A percentile compares a stretch with the other conserved stretches of the same genome.
Evolutionary conservation across 2,797 vertebrate genomes (phyloP).

Genomic region (Darevskia nairensis): DNA sequence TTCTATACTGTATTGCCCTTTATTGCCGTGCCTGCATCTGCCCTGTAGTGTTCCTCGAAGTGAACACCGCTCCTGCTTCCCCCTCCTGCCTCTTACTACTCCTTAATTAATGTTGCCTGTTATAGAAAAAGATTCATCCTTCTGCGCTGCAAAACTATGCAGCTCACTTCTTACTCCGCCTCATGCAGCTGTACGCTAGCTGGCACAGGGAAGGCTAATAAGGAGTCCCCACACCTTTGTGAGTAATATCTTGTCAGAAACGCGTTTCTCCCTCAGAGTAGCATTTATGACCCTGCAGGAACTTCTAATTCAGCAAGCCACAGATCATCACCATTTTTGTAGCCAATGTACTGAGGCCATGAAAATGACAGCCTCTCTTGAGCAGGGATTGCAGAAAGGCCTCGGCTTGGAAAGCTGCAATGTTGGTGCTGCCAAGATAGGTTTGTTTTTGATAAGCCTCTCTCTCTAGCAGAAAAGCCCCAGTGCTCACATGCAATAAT

Average conservation of each 20-base stretch:
- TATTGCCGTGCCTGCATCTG: conserved; percentile 19
- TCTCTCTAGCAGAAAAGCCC: too few species aligned
- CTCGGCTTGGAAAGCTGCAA: conserved; percentile 24
- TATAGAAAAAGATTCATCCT: neutral
- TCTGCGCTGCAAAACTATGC: neutral
- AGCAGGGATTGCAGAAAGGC: neutral
- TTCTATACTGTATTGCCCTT: conserved; percentile 25
- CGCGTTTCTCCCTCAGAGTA: conserved; percentile 21
- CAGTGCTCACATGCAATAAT: neutral
- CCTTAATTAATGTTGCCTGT: neutral
- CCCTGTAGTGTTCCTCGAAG: conserved; percentile 40
- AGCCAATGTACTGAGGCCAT: neutral
- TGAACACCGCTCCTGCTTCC: conserved; percentile 32
- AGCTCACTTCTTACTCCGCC: neutral
- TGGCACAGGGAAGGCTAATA: neutral
- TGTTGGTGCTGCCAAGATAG: neutral
- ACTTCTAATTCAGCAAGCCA: conserved; percentile 39
- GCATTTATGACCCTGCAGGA: conserved; percentile 38
- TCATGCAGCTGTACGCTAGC: neutral
- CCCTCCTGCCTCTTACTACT: neutral
- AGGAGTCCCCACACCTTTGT: conserved; percentile 26
- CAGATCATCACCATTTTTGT: conserved; percentile 31
- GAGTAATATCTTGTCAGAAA: conserved; percentile 33
- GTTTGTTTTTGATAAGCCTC: neutral
- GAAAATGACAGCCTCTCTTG: conserved; percentile 28